Conservation (phyloP, 2,888 invertebrate species). For the Rhagonycha lutea region DNA sequence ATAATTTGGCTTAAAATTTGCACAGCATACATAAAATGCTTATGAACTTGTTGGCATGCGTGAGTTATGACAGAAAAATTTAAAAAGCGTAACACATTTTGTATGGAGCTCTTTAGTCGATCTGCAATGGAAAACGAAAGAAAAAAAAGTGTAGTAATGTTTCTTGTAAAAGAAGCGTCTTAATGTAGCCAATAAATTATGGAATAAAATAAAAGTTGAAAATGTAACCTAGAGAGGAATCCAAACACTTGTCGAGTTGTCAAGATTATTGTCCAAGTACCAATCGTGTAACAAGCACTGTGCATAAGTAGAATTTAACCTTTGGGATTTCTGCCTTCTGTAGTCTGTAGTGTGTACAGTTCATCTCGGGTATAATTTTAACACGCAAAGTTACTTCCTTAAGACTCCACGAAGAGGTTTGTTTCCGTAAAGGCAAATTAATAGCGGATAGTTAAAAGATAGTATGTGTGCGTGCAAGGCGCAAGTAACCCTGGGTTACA, state of each 20-base stretch:
- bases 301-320: slow-evolving; percentile 22
- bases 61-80: background rate
- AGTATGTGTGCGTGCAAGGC: slow-evolving; percentile 42
- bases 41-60: background rate
- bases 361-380: slow-evolving; percentile 19
- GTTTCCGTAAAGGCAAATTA: slow-evolving; percentile 27
- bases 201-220: background rate
- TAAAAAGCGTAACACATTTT: background rate
- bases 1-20: background rate
- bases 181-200: background rate
- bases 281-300: slow-evolving; percentile 14
- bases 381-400: slow-evolving; percentile 21
- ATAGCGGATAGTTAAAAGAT: slow-evolving; percentile 31
- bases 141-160: background rate
- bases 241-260: slow-evolving; percentile 1
- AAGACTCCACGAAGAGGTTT: slow-evolving; percentile 15
- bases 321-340: slow-evolving; percentile 6
- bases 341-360: slow-evolving; percentile 11
- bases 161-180: background rate
- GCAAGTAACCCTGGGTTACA: slow-evolving; percentile 43
- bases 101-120: background rate
- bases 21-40: background rate
- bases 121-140: background rate
- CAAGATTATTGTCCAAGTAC: slow-evolving; percentile 13
- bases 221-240: background rate